Conservation (phyloP, 2,113 vertebrate genomes). For the Equus quagga region DNA sequence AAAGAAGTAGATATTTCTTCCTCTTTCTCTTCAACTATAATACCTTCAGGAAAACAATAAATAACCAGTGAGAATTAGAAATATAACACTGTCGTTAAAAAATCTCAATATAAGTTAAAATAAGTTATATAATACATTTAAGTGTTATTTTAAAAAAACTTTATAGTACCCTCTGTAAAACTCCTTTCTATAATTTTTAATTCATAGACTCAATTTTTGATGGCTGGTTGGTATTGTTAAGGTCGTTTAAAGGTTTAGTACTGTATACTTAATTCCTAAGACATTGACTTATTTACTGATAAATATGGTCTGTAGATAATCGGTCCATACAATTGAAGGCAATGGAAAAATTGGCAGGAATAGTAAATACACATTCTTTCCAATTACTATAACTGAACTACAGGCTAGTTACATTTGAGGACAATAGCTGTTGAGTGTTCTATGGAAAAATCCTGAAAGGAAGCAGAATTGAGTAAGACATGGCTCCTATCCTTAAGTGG, state of each 20-base stretch:
- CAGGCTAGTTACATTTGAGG: neutral
- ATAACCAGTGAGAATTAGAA: neutral
- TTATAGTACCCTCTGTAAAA: neutral
- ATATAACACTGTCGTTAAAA: neutral
- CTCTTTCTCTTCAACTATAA: neutral
- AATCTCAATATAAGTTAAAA: neutral
- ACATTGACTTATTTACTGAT: neutral
- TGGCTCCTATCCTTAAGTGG: neutral
- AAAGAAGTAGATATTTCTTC: neutral
- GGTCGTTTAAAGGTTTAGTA: neutral
- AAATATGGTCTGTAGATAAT: neutral
- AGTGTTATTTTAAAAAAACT: neutral
- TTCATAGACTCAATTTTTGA: neutral
- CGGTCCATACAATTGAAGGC: neutral
- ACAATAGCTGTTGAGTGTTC: neutral
- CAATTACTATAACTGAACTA: neutral
- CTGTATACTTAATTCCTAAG: neutral
- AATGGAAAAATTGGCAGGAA: conserved; percentile 1
- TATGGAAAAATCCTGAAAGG: neutral
- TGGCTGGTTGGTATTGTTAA: neutral
- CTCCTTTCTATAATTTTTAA: neutral
- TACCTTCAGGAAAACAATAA: neutral
- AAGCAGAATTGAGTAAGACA: neutral
- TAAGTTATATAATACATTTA: neutral
- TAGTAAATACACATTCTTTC: neutral